Percentiles rank a stretch among this genome's conserved stretches.
phyloP scores from a whole-genome alignment of 2,113 vertebrate species.

The Phyllostomus discolor region DNA sequence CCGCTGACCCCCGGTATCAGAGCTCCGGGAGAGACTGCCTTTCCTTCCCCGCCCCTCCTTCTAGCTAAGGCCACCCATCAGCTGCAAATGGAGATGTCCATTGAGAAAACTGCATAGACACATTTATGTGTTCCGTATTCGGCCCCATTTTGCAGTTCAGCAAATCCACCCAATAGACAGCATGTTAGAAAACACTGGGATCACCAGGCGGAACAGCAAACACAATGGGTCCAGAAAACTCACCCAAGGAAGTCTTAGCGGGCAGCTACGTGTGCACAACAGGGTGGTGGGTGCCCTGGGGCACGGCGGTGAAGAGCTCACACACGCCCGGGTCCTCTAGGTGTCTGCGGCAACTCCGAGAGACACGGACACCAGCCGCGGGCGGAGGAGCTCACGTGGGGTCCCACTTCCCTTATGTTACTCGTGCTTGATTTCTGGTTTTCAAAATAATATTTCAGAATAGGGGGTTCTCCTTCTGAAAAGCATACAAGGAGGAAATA shows the following conservation, averaged over 20 bases:
- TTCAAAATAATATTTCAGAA: constrained; percentile 31
- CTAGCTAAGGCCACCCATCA: not conserved
- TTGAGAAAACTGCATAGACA: not conserved
- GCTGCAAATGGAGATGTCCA: not conserved
- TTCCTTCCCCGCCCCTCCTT: not conserved
- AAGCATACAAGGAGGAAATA: constrained; percentile 9
- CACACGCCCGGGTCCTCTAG: accelerated
- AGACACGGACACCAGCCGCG: not conserved
- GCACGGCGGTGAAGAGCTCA: accelerated
- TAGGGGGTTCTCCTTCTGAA: constrained; percentile 17
- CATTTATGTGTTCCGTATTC: not conserved
- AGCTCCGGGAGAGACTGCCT: not conserved
- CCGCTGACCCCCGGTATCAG: not conserved
- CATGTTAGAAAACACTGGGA: not conserved
- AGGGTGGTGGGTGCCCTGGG: accelerated
- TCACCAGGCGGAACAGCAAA: not conserved
- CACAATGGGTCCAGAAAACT: not conserved
- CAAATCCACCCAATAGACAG: not conserved
- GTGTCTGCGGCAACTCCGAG: not conserved
- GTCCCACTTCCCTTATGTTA: not conserved
- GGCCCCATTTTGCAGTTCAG: not conserved
- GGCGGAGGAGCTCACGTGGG: not conserved
- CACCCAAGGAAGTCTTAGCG: not conserved
- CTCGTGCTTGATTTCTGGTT: not conserved
- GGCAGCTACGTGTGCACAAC: accelerated